These are phyloP conservation scores for Stramonita haemastoma DNA, from an alignment of 2,888 invertebrate genomes.

Conservation along the genomic window DNA sequence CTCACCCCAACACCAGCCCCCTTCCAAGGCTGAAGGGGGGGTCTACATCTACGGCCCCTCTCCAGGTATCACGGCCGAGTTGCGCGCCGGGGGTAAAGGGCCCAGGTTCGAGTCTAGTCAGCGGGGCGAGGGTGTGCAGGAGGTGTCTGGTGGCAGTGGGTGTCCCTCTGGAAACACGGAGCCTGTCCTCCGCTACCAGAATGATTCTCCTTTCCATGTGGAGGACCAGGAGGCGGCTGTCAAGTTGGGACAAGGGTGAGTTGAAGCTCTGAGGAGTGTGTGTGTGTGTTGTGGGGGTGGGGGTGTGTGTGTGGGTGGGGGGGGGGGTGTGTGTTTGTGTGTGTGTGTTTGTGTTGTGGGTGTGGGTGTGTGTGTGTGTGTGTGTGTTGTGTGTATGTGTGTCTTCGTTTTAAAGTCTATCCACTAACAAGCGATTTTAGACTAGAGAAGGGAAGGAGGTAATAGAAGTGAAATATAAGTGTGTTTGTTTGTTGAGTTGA, in stretches of 20 bases:
- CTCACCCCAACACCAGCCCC: not conserved
- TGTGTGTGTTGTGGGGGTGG: not conserved
- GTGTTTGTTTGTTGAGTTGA: not conserved
- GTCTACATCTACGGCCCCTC: conserved; percentile 51
- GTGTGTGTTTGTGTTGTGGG: not conserved
- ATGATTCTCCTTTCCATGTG: conserved; percentile 61
- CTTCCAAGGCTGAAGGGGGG: conserved; percentile 37
- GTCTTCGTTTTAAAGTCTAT: too few relatives aligned
- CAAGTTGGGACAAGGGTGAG: conserved; percentile 47
- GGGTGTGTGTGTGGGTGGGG: not conserved
- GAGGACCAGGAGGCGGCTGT: conserved; percentile 43
- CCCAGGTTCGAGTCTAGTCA: conserved; percentile 34
- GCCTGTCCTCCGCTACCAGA: conserved; percentile 58
- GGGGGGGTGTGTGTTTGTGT: not conserved
- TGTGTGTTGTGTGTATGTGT: conserved; percentile 10
- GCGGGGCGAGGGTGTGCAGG: not conserved
- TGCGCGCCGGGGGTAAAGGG: conserved; percentile 26
- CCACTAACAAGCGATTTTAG: too few relatives aligned
- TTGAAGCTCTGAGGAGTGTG: not conserved
- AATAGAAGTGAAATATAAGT: too few relatives aligned
- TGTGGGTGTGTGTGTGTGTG: too few relatives aligned
- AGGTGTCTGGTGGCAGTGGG: not conserved
- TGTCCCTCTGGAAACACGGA: conserved; percentile 28
- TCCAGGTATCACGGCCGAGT: conserved; percentile 26
- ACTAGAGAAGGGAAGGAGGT: too few relatives aligned